Conservation (phyloP, 2,113 vertebrate genomes). For the Festucalex cinctus region DNA sequence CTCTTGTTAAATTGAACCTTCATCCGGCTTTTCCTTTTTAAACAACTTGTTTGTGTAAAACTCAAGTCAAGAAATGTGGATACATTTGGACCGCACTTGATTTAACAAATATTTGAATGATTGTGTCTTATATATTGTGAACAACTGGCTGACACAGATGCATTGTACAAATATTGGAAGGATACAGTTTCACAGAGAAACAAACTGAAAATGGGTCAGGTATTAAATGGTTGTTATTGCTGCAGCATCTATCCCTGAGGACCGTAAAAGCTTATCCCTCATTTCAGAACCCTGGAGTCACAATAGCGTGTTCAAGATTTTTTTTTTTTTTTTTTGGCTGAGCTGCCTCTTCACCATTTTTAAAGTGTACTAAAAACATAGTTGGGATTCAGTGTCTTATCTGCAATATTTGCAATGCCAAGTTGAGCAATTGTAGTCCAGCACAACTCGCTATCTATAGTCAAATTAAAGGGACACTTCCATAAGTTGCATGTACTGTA, state of each 20-base stretch:
- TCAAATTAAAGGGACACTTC: too few species aligned
- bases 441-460: too few species aligned
- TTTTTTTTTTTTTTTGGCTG: background rate
- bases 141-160: background rate
- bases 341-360: too few species aligned
- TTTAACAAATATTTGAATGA: background rate
- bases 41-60: background rate
- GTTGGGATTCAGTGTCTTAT: too few species aligned
- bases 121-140: background rate
- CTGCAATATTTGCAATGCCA: too few species aligned
- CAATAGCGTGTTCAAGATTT: background rate
- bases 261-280: background rate
- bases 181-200: background rate
- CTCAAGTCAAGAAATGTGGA: background rate
- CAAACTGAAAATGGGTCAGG: background rate
- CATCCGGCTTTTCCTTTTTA: background rate
- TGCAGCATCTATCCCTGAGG: background rate
- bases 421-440: too few species aligned
- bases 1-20: background rate
- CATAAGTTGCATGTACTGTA: too few species aligned
- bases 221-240: conserved; percentile 1
- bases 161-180: background rate
- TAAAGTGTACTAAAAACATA: too few species aligned
- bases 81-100: too few species aligned
- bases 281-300: background rate